Conservation (phyloP, 2,113 vertebrate genomes). For the Rhabdornis inornatus region DNA sequence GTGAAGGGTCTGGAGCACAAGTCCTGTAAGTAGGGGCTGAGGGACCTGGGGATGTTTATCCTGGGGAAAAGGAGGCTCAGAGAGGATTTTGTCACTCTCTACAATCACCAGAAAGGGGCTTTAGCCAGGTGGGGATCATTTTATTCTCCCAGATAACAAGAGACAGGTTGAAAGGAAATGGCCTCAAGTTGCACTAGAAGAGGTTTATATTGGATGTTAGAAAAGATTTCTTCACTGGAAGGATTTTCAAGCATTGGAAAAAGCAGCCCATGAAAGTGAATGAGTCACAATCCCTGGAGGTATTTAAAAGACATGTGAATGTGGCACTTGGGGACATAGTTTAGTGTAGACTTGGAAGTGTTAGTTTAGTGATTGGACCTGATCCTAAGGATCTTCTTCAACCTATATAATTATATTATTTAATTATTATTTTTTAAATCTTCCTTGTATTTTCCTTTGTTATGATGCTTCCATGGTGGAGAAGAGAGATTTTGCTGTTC, state of each 20-base stretch:
- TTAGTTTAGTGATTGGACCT: not conserved
- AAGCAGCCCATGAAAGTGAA: not conserved
- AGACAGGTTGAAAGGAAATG: not conserved
- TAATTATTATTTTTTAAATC: not conserved
- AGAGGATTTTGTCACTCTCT: not conserved
- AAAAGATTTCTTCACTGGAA: not conserved
- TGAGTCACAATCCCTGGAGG: not conserved
- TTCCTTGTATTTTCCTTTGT: not conserved
- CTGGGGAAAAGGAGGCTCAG: not conserved
- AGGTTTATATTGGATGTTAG: not conserved
- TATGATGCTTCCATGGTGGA: not conserved
- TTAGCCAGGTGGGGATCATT: fast-evolving
- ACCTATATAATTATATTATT: not conserved
- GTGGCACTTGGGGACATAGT: not conserved
- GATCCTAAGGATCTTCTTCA: not conserved
- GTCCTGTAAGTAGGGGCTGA: not conserved
- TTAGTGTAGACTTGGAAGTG: not conserved
- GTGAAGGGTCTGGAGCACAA: not conserved
- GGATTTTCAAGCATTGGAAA: not conserved
- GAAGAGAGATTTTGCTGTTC: not conserved
- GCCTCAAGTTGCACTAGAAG: not conserved
- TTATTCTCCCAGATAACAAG: not conserved
- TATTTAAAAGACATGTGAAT: not conserved
- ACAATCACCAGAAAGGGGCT: not conserved
- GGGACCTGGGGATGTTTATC: not conserved